phyloP scores from a whole-genome alignment of 2,888 invertebrate species.

The Lacanobia wlatinum region DNA sequence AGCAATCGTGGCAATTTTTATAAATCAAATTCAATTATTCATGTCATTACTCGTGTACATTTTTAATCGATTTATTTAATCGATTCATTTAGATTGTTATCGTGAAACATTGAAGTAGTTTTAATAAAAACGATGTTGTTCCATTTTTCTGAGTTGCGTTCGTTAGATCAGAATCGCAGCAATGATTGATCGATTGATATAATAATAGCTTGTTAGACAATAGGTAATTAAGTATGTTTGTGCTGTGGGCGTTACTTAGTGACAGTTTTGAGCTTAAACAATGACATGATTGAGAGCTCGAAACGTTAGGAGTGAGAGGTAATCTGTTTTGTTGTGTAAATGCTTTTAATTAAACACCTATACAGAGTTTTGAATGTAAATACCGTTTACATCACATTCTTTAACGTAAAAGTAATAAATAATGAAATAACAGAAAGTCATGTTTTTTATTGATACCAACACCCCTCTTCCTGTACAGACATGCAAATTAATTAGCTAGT shows the following conservation, averaged over 20 bases:
- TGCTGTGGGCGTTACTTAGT: slow-evolving; percentile 42
- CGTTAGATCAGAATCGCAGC: slow-evolving; percentile 52
- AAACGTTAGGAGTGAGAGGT: slow-evolving; percentile 40
- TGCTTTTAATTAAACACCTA: slow-evolving; percentile 22
- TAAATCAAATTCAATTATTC: slow-evolving; percentile 44
- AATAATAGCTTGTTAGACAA: slow-evolving; percentile 58
- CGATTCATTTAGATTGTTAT: slow-evolving; percentile 62
- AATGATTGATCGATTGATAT: slow-evolving; percentile 59
- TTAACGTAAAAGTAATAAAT: background rate
- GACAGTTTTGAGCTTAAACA: slow-evolving; percentile 50
- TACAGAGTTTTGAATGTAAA: background rate
- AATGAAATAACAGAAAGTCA: background rate
- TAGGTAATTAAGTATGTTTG: slow-evolving; percentile 60
- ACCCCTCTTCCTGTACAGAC: too few species aligned
- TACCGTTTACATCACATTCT: background rate
- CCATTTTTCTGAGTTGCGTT: slow-evolving; percentile 49
- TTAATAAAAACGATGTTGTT: slow-evolving; percentile 43
- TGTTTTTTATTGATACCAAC: background rate
- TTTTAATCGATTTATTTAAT: slow-evolving; percentile 53
- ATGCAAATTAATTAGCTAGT: too few species aligned
- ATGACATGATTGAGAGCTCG: slow-evolving; percentile 57
- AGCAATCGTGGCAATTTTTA: slow-evolving; percentile 33
- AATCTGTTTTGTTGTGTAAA: slow-evolving; percentile 40
- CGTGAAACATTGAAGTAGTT: slow-evolving; percentile 49
- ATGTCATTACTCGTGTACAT: slow-evolving; percentile 58